These are phyloP conservation scores for Hirtodrosophila histrioides DNA, from an alignment of 2,888 invertebrate genomes.

Conservation along the genomic window DNA sequence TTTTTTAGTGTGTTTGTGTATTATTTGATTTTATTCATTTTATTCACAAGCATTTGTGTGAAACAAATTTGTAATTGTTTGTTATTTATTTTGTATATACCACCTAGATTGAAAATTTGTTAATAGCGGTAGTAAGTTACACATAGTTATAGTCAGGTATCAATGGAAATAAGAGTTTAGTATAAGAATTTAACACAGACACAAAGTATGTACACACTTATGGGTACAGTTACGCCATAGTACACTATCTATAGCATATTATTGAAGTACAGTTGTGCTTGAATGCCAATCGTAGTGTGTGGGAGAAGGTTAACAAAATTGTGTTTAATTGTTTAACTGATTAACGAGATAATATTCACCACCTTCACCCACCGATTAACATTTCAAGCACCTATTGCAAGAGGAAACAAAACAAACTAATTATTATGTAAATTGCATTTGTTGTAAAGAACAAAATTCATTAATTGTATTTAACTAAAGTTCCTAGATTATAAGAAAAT, in stretches of 20 bases:
- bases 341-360: no score
- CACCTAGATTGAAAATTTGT: slow-evolving; percentile 58
- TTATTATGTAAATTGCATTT: slow-evolving; percentile 42
- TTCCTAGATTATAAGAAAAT: slow-evolving; percentile 39
- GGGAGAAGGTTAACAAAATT: no score
- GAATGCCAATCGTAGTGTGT: neutral
- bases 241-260: slow-evolving; percentile 30
- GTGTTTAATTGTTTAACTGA: no score
- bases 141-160: slow-evolving; percentile 72
- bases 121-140: slow-evolving; percentile 62
- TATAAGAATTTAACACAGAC: slow-evolving; percentile 63
- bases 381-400: slow-evolving; percentile 50
- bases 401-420: slow-evolving; percentile 21
- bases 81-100: slow-evolving; percentile 31
- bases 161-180: slow-evolving; percentile 68
- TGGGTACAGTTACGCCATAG: neutral
- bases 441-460: slow-evolving; percentile 37
- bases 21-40: slow-evolving; percentile 15
- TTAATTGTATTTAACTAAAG: slow-evolving; percentile 63
- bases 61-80: neutral
- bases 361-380: neutral
- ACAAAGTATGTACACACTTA: slow-evolving; percentile 32
- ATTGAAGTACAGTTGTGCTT: slow-evolving; percentile 61
- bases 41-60: neutral
- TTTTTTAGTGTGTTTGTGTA: slow-evolving; percentile 41